phyloP scores from a whole-genome alignment of 2,113 vertebrate species.

The Trematocara nigrifrons region DNA sequence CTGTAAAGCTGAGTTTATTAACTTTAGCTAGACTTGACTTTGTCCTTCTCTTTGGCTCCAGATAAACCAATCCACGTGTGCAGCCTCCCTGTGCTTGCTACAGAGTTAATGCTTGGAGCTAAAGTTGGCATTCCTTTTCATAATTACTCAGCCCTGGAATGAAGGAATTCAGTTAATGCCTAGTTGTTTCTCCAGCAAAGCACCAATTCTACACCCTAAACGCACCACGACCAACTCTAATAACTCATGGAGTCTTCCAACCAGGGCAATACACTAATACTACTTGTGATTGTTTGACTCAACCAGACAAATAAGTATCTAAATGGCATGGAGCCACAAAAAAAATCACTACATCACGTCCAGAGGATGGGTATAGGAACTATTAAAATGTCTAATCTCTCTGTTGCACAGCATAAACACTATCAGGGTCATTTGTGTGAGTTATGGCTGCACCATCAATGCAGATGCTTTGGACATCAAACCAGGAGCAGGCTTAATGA shows the following conservation, averaged over 20 bases:
- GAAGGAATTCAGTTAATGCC: not conserved
- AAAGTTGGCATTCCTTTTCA: constrained; percentile 28
- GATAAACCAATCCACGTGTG: constrained; percentile 57
- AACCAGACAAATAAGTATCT: not conserved
- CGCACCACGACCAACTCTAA: not conserved
- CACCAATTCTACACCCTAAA: not conserved
- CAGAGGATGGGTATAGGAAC: not conserved
- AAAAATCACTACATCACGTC: not conserved
- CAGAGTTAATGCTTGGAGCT: constrained; percentile 17
- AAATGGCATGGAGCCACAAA: not conserved
- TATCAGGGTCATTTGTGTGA: constrained; percentile 2
- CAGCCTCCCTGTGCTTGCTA: constrained; percentile 28
- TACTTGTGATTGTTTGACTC: not conserved
- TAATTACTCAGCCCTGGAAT: not conserved
- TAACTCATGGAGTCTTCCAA: not conserved
- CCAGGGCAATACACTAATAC: not conserved
- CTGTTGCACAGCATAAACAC: not conserved
- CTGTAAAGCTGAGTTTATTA: not conserved
- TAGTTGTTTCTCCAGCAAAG: not conserved
- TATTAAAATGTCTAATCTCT: not conserved
- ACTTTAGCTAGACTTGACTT: not conserved
- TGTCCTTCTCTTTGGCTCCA: constrained; percentile 35
- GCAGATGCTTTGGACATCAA: not conserved
- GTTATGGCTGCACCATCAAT: constrained; percentile 19
- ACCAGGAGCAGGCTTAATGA: not conserved